A percentile compares a stretch with the other conserved stretches of the same genome.
Evolutionary conservation across 2,888 invertebrate genomes (phyloP).

Genomic region (Autographa pulchrina): DNA sequence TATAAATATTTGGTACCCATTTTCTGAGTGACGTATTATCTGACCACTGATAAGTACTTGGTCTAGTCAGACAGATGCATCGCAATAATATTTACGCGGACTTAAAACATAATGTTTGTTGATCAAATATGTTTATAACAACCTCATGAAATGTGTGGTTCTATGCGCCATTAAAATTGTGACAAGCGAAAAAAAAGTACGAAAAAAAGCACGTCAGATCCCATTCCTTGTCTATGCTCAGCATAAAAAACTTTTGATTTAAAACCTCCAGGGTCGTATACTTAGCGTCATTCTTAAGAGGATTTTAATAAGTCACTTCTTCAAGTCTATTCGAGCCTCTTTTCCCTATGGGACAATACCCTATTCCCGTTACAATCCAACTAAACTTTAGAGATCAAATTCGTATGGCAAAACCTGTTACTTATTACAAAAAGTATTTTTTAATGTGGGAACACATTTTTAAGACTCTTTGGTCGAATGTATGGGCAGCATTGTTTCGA

Average conservation of each 20-base stretch:
- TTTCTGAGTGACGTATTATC: no score
- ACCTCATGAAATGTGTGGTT: neutral
- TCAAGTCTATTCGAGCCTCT: slow-evolving; percentile 34
- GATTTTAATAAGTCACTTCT: slow-evolving; percentile 50
- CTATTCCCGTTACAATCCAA: neutral
- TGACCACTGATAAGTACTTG: no score
- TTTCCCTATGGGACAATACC: slow-evolving; percentile 27
- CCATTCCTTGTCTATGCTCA: slow-evolving; percentile 13
- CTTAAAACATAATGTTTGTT: no score
- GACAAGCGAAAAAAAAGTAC: slow-evolving; percentile 17
- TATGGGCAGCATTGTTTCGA: no score
- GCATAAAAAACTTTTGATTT: slow-evolving; percentile 30
- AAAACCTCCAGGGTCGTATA: slow-evolving; percentile 47
- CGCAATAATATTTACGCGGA: no score
- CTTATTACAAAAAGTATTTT: neutral
- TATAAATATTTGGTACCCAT: no score
- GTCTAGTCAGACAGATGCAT: no score
- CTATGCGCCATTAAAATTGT: neutral
- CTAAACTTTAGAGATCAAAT: neutral
- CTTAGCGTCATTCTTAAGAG: slow-evolving; percentile 40
- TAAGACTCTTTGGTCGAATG: no score
- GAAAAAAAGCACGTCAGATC: slow-evolving; percentile 21
- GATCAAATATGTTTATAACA: no score
- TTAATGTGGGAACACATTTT: no score
- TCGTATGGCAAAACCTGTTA: neutral